Conservation (phyloP, 2,797 vertebrate species). For the Anguilla pacifica region DNA sequence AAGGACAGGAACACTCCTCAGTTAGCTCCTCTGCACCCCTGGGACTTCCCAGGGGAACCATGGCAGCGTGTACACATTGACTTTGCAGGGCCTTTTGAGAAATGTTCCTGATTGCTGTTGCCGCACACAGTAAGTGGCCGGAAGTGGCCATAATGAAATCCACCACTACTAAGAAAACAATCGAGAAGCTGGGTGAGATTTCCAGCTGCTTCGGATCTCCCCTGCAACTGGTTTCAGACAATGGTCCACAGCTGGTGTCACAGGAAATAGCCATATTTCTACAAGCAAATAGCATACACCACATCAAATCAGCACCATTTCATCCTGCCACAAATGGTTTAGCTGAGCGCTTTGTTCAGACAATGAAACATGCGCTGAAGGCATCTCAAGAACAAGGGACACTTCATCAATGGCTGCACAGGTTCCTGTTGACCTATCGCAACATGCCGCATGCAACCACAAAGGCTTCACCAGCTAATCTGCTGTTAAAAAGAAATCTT, state of each 20-base stretch:
- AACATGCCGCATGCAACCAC: slow-evolving; percentile 8
- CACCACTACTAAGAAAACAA: too few relatives aligned
- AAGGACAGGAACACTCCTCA: too few relatives aligned
- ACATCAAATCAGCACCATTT: background rate
- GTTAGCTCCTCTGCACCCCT: too few relatives aligned
- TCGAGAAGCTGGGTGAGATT: too few relatives aligned
- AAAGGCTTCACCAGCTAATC: background rate
- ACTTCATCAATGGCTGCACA: background rate
- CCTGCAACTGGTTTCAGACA: background rate
- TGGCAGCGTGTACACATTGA: too few relatives aligned
- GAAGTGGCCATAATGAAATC: too few relatives aligned
- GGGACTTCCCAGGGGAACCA: too few relatives aligned
- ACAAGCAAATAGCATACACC: background rate
- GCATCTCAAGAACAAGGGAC: background rate
- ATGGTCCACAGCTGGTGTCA: background rate
- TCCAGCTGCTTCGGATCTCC: too few relatives aligned
- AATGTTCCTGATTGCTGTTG: too few relatives aligned
- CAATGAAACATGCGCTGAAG: slow-evolving; percentile 1
- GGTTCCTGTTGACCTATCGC: background rate
- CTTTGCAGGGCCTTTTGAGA: too few relatives aligned
- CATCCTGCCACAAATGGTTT: background rate
- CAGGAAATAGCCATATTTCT: background rate
- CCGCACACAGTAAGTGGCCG: too few relatives aligned
- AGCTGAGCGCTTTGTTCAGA: background rate
- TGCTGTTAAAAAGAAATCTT: background rate